Conservation (phyloP, 2,888 invertebrate species). For the Cepaea hortensis region DNA sequence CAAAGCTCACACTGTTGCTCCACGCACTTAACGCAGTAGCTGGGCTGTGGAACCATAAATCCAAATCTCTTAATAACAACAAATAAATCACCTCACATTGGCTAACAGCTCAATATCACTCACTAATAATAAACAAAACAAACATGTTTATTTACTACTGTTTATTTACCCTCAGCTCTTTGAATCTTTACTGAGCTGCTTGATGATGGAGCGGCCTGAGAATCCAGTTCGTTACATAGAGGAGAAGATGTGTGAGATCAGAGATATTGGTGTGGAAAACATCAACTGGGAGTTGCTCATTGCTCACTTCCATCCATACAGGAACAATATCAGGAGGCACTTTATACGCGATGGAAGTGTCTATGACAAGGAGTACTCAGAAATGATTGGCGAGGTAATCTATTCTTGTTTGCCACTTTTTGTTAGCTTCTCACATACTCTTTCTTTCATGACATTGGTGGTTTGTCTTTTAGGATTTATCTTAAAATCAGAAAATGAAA, state of each 20-base stretch:
- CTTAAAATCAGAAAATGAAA: not conserved
- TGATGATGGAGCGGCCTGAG: constrained; percentile 74
- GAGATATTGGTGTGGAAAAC: constrained; percentile 69
- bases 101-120: too few species aligned
- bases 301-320: constrained; percentile 70
- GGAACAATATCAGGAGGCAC: constrained; percentile 63
- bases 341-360: constrained; percentile 67
- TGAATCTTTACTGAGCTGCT: constrained; percentile 70
- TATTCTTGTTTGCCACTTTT: not conserved
- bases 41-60: too few species aligned
- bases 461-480: not conserved
- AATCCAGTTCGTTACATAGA: constrained; percentile 72
- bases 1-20: too few species aligned
- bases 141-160: not conserved
- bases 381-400: constrained; percentile 53
- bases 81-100: too few species aligned
- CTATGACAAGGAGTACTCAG: constrained; percentile 63
- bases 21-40: too few species aligned
- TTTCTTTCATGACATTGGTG: not conserved
- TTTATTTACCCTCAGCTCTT: constrained; percentile 62
- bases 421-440: not conserved
- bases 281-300: constrained; percentile 75
- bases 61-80: too few species aligned
- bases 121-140: too few species aligned
- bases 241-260: constrained; percentile 69